Base-by-base conservation (phyloP, 2,888 invertebrate genomes). In the Leptinotarsa juncta region DNA sequence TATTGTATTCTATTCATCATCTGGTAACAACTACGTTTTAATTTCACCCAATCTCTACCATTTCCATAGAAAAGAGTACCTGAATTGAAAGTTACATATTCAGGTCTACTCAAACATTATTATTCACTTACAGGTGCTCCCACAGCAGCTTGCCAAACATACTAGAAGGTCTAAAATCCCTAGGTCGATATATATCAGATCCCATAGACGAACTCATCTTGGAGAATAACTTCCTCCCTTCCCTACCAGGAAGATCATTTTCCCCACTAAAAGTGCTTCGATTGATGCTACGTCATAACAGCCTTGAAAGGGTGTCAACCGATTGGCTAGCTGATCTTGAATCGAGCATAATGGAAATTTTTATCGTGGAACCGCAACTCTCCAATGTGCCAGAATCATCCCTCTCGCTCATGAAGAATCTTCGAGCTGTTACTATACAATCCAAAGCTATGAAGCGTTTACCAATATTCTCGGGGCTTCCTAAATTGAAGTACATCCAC, bases 191-290 rank as follows among this genome's bases (percentile, higher is more conserved):
- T 76, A 89, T 95, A 69, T 90, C 90, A 77, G 91, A 91, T 70
- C 93, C 94, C 5, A 93, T 96, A 81, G 96, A 96, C 86, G 96
- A 96, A 86, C 86, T 96, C 70, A 96, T 96, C 79, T 90, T 96
- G 81, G 96, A 96, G 88, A 96, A 95, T 84, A 96, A 96, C 86
- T 94, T 94, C 83, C 88, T 96, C 66, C 95, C 96, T 14, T 94
- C 96, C 0, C 84, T 96, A n/a, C 95, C 96, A 0, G 96, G 95
- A 7, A 92, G 94, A 80, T 91, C 94, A 73, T 96, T 96, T 85
- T 92, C 94, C 74, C 92, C 93, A 79, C 88, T 96, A 68, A 92
- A 93, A 86, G 93, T 96, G 42, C 89, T 94, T 51, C 90, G 96
- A 49, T 86, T 96, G 53, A 96, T 96, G 95, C 87, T 96, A 73